Evolutionary conservation across 1,140 invertebrate genomes (phyloP), one percentile per base, ranked within the genome.

Genomic region (Meteorus sp.): DNA sequence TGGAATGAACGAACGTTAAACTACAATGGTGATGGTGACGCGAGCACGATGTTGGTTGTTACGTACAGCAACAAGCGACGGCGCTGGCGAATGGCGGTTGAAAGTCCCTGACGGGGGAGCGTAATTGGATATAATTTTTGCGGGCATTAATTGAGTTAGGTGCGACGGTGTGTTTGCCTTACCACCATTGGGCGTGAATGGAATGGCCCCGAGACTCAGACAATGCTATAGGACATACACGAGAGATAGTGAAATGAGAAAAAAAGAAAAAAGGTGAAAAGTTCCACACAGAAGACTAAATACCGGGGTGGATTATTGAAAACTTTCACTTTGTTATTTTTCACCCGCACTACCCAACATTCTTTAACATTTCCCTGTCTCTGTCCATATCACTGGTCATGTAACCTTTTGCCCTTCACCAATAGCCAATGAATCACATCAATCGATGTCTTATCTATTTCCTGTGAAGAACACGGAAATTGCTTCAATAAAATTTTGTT

Each of bases 71-170:
- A 44, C 53, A 55, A 55, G 37, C 53, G 39, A 22, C 3, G 15
- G 23, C 20, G 2, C 3, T 20, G n/a, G 13, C 15, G 39, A 29
- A 8, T 11, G 3, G 2, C 9, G 9, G 17, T 19, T 27, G 1
- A 9, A 20, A 17, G 31, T 17, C n/a, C 53, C 13, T 41, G 23
- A 19, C 53, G 25, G 39, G 13, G 53, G 7, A 39, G 13, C 43
- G 55, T 56, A 56, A 56, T 48, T 56, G 55, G 43, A 56, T 56
- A 56, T 56, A 48, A 56, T 56, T 56, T 48, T 56, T 44, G 22
- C 45, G 23, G 29, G 47, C 17, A 50, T 31, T 50, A 50, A 57
- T 27, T 31, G 45, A 57, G 48, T 50, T 57, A 57, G 56, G 31
- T 33, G 56, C 56, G 22, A 50, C 44, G 44, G 13, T 57, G 33